Evolutionary conservation across 1,140 invertebrate genomes (phyloP), one percentile per base, ranked within the genome.

Genomic region (Drosophila grimshawi): DNA sequence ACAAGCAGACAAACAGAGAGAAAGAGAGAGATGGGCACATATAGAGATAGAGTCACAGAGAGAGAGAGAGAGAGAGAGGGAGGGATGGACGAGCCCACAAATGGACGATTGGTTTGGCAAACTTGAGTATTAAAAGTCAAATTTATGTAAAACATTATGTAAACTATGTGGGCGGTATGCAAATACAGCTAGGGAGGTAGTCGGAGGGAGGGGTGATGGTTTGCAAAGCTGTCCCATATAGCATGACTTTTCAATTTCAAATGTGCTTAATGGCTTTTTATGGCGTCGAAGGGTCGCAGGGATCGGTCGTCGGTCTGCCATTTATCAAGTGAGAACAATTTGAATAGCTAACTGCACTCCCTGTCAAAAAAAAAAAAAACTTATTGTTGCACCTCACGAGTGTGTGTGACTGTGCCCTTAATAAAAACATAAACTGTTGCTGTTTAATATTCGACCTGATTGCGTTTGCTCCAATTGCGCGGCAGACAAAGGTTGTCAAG

Each of bases 201-300:
- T 3, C 7, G 11, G 43, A 29, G 32, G 29, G 37, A 30, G 11
- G 27, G 43, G 10, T 33, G 8, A 27, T 19, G 48, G 7, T 41
- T 39, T 29, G 39, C 29, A 19, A 41, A 41, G 11, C 39, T 43
- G 48, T 51, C 11, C 46, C 37, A 57, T 6, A 29, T 43, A 88
- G 75, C 83, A 86, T 86, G 83, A 83, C 76, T 86, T 86, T 88
- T 86, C 83, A 86, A 88, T 86, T 88, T 88, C 53, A 61, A 83
- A 80, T 86, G 71, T 86, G 76, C 78, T 86, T 78, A 86, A 86
- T 86, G 82, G 78, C 62, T 71, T 70, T 73, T 76, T 60, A 71
- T 72, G 45, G 59, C 37, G 57, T 61, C 43, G 27, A 10, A 64
- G 8, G 46, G 48, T 27, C 43, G 43, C 41, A 19, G 10, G 19